Evolutionary conservation across 2,888 invertebrate genomes (phyloP).

Genomic region (Zygaena filipendulae): DNA sequence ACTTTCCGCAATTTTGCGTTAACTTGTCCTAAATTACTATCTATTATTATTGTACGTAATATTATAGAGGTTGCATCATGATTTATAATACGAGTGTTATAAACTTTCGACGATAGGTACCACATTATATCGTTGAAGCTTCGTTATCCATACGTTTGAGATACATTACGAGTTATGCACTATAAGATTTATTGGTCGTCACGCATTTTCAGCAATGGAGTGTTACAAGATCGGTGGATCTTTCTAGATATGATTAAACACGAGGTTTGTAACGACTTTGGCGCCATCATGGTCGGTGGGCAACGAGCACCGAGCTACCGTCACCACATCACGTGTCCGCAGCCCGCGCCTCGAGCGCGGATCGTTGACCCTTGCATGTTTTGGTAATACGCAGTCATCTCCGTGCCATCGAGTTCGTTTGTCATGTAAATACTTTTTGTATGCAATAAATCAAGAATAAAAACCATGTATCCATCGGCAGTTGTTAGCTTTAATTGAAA

Average conservation of each 20-base stretch:
- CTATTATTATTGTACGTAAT: no score
- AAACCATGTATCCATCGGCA: no score
- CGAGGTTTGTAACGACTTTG: constrained; percentile 30
- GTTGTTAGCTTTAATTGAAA: no score
- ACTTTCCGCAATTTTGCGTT: no score
- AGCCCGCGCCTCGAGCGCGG: no score
- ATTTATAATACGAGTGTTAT: no score
- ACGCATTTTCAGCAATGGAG: constrained; percentile 25
- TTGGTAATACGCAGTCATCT: constrained; percentile 46
- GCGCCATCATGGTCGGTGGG: constrained; percentile 32
- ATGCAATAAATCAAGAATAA: constrained; percentile 23
- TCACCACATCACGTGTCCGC: constrained; percentile 54
- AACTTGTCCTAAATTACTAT: no score
- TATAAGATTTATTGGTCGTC: constrained; percentile 11
- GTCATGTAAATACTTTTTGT: constrained; percentile 28
- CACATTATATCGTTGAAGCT: no score
- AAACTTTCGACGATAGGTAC: no score
- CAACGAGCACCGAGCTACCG: constrained; percentile 30
- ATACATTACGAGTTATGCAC: constrained; percentile 21
- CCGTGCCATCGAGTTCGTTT: no score
- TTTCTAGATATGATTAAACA: constrained; percentile 35
- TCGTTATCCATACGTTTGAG: constrained; percentile 10
- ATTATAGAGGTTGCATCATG: no score
- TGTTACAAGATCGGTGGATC: constrained; percentile 20
- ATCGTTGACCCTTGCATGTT: constrained; percentile 57